phyloP scores from a whole-genome alignment of 2,888 invertebrate species.

The Andrena bicolor region DNA sequence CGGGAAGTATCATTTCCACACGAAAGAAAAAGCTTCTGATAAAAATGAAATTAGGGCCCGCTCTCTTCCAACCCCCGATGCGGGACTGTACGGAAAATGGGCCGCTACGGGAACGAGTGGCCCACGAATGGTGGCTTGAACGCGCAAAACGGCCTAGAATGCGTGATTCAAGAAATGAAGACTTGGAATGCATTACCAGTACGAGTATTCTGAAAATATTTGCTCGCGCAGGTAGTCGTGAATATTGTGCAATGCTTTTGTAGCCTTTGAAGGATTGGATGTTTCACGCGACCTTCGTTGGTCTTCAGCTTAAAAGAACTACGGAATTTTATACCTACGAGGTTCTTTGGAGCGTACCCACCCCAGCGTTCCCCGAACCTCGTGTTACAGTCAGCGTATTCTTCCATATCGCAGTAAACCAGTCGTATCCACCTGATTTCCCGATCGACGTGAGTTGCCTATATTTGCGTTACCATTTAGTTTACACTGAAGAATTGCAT shows the following conservation, averaged over 20 bases:
- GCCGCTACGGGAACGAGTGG: constrained; percentile 61
- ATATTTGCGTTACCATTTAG: neutral
- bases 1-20: neutral
- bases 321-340: constrained; percentile 76
- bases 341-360: constrained; percentile 85
- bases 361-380: constrained; percentile 84
- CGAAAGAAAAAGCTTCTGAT: neutral
- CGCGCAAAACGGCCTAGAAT: constrained; percentile 48
- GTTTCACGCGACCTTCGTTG: constrained; percentile 68
- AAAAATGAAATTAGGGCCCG: constrained; percentile 24
- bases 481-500: neutral
- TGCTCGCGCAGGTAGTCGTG: neutral
- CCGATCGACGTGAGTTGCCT: constrained; percentile 71
- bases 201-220: constrained; percentile 15
- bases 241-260: constrained; percentile 15
- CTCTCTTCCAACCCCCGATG: neutral
- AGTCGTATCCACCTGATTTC: constrained; percentile 47
- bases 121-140: constrained; percentile 64
- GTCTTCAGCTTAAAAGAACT: constrained; percentile 46
- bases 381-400: constrained; percentile 85
- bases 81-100: constrained; percentile 26
- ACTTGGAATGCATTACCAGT: constrained; percentile 75
- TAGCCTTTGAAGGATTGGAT: constrained; percentile 74
- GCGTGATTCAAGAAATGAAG: constrained; percentile 72
- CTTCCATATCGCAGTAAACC: constrained; percentile 81